Base-by-base conservation (phyloP, 2,113 vertebrate species). In the Potamarius usumacintae region DNA sequence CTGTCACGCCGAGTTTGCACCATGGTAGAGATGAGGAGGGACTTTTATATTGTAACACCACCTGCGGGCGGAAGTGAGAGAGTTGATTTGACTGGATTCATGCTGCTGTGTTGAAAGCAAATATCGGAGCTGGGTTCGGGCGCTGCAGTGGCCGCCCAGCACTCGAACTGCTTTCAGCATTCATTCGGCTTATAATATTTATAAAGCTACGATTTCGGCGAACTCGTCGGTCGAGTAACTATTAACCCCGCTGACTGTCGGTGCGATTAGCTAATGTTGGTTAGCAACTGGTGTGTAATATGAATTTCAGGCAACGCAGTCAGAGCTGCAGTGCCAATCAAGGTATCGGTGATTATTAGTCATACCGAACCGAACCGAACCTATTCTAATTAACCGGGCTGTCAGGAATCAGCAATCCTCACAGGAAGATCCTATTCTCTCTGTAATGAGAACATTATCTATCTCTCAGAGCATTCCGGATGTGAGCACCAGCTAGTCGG, bases 131-230 rank as follows among this genome's bases (percentile, higher is more conserved):
- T 55, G 87, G 48, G 88, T 90, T 65, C 87, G 84, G 77, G 84
- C 89, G 79, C 60, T 84, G 87, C 81, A 86, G 89, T 87, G 87
- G 85, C 87, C 82, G 85, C 89, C 83, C 89, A 77, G 48, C 34
- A 57, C 79, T 65, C 9, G 5, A 30, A 27, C 65, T 55, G 17
- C 60, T n/a, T 80, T 5, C 62, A 69, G 17, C 77, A 25, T 17
- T 50, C 15, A 57, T 27, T 55, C 74, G 65, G 55, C 69, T 67
- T 72, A 34, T 55, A 62, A 65, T 60, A 4, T 57, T 4, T 80
- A 15, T 17, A 79, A 55, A 22, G 72, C 48, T 52, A 34, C 5
- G 62, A 69, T 60, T 78, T 85, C 34, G 25, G 8, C 18, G 52
- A 50, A 48, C 22, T 86, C 34, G 12, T 76, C 60, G 34, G 14